A percentile compares a stretch with the other conserved stretches of the same genome.
Conservation (phyloP, 2,113 vertebrate species). For the Oryzias woworae region DNA sequence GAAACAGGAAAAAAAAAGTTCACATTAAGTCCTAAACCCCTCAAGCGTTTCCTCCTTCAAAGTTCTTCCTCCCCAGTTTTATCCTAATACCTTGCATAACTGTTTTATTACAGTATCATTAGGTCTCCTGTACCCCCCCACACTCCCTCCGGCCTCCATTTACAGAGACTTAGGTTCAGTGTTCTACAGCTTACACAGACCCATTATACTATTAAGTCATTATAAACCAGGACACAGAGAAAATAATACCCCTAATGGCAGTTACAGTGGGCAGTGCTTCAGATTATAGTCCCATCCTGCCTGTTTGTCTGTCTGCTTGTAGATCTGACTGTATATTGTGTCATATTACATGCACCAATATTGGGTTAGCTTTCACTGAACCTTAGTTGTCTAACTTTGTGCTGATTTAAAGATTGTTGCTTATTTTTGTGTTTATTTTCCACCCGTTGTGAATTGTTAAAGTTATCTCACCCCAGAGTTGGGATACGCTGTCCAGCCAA, state of each 20-base stretch:
- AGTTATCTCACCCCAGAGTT: constrained; percentile 90
- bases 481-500: constrained; percentile 97
- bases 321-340: constrained; percentile 6
- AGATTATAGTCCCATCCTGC: constrained; percentile 42
- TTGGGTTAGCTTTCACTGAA: not conserved
- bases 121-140: constrained; percentile 42
- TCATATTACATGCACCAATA: constrained; percentile 11
- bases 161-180: constrained; percentile 65
- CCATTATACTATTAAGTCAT: constrained; percentile 80
- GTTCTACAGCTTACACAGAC: constrained; percentile 67
- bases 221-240: constrained; percentile 67
- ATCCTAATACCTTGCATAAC: constrained; percentile 67
- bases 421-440: not conserved
- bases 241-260: constrained; percentile 72
- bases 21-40: constrained; percentile 42
- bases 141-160: constrained; percentile 55
- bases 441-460: constrained; percentile 1
- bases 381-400: not conserved
- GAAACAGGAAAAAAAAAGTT: constrained; percentile 46
- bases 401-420: not conserved
- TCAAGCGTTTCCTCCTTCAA: constrained; percentile 42
- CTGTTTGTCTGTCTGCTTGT: constrained; percentile 42
- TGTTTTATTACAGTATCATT: constrained; percentile 70
- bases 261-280: constrained; percentile 56
- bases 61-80: constrained; percentile 56